Base-by-base conservation (phyloP, 1,140 invertebrate genomes). In the Listronotus bonariensis region DNA sequence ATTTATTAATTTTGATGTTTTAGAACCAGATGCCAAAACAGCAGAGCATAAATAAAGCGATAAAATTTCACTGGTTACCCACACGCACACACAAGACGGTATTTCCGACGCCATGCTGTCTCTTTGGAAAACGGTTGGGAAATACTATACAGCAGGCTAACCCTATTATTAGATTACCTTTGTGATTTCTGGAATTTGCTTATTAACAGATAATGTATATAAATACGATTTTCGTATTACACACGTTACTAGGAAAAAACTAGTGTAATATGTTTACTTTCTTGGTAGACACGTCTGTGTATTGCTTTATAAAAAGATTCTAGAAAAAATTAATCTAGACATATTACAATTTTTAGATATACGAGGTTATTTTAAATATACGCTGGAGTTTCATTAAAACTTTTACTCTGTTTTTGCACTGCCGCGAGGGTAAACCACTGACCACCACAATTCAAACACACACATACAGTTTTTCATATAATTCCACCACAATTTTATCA, bases 31-130 rank as follows among this genome's bases (percentile, higher is more conserved):
- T 53, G 59, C 59, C 59, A 52, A 53, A 62, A 52, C 36, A 62
- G 59, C 38, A 20, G 40, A 31, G 17, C 34, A 42, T 62, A 62
- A 62, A 62, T 62, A 53, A 52, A 59, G 14, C 57, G 43, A 49
- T 40, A 46, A n/a, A 18, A 59, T 59, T 49, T 49, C 57, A 58
- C 14, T 26, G 41, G 18, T 58, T 60, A 40, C 31, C 46, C 26
- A 38, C 46, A 49, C 6, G 18, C 31, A 31, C 45, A 32, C 59
- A 53, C 48, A 40, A 43, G 17, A 38, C 42, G 42, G 34, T 18
- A 43, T 41, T 53, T 41, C 40, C 17, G 59, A 62, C 59, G 59
- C 59, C 59, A 53, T 43, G 49, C 59, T n/a, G 59, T 62, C 59
- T 62, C 45, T 43, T 40, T 53, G 38, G 17, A 54, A 54, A 41